These are phyloP conservation scores for Semaprochilodus insignis DNA, from an alignment of 2,797 vertebrate genomes.

Conservation along the genomic window DNA sequence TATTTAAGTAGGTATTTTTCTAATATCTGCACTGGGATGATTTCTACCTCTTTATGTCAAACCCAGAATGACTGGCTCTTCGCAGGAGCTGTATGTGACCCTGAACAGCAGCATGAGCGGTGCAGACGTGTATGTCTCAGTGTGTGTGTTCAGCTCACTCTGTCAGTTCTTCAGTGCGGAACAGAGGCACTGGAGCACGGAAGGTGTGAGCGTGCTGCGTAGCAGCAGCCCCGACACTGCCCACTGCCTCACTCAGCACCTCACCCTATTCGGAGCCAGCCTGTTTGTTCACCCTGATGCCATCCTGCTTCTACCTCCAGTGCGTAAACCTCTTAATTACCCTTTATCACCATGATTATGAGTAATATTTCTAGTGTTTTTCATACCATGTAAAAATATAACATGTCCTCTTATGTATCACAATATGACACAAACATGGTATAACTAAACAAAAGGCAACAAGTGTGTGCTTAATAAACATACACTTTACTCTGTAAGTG, in stretches of 20 bases:
- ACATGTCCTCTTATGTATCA: too few relatives aligned
- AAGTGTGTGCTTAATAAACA: too few relatives aligned
- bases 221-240: constrained; percentile 75
- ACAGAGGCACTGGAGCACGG: constrained; percentile 77
- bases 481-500: too few relatives aligned
- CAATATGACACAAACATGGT: too few relatives aligned
- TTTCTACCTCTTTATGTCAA: constrained; percentile 2
- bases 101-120: constrained; percentile 67
- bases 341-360: neutral
- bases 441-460: too few relatives aligned
- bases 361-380: neutral
- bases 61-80: constrained; percentile 69
- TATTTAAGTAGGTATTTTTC: neutral
- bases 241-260: constrained; percentile 81
- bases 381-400: neutral
- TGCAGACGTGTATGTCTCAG: constrained; percentile 56
- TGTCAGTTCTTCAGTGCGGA: constrained; percentile 78
- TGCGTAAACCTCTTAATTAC: constrained; percentile 45
- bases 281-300: constrained; percentile 82
- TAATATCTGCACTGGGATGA: neutral
- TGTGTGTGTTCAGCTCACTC: constrained; percentile 81
- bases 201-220: constrained; percentile 77
- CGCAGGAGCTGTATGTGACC: constrained; percentile 66
- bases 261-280: constrained; percentile 85
- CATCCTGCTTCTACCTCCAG: constrained; percentile 79